phyloP scores from a whole-genome alignment of 2,113 vertebrate species.

The Oryzias celebensis region DNA sequence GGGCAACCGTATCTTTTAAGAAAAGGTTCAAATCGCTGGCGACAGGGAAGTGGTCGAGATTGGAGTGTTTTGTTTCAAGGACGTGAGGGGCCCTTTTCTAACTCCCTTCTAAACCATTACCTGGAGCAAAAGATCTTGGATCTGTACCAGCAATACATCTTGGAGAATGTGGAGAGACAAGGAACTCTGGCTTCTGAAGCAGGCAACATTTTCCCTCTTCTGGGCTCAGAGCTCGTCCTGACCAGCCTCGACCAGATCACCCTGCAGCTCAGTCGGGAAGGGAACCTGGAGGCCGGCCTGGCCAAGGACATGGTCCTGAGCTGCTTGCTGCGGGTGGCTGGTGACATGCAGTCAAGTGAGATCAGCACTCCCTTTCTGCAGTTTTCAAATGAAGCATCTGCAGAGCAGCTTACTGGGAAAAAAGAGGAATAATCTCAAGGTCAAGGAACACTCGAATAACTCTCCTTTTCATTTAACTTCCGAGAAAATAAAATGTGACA shows the following conservation, averaged over 20 bases:
- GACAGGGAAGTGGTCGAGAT: constrained; percentile 79
- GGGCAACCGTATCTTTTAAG: constrained; percentile 55
- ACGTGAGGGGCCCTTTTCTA: constrained; percentile 86
- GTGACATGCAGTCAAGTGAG: constrained; percentile 85
- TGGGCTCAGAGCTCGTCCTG: constrained; percentile 89
- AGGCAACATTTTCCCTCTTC: constrained; percentile 80
- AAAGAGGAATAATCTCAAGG: constrained; percentile 13
- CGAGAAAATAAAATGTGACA: neutral
- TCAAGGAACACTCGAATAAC: constrained; percentile 6
- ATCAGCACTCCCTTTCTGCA: constrained; percentile 93
- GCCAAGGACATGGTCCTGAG: constrained; percentile 94
- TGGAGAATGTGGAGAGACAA: constrained; percentile 82
- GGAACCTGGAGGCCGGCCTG: constrained; percentile 86
- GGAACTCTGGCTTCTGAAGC: constrained; percentile 16
- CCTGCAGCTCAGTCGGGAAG: constrained; percentile 87
- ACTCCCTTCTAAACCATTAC: constrained; percentile 89
- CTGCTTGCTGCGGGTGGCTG: constrained; percentile 85
- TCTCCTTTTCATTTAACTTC: neutral
- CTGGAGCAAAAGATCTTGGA: constrained; percentile 92
- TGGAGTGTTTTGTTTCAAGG: constrained; percentile 81
- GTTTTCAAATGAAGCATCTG: constrained; percentile 80
- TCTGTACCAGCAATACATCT: constrained; percentile 91
- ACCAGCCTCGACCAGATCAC: constrained; percentile 92
- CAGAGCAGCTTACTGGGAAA: constrained; percentile 38
- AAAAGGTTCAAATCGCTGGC: constrained; percentile 82